These are phyloP conservation scores for Scomber colias DNA, from an alignment of 2,113 vertebrate species.

Conservation along the genomic window DNA sequence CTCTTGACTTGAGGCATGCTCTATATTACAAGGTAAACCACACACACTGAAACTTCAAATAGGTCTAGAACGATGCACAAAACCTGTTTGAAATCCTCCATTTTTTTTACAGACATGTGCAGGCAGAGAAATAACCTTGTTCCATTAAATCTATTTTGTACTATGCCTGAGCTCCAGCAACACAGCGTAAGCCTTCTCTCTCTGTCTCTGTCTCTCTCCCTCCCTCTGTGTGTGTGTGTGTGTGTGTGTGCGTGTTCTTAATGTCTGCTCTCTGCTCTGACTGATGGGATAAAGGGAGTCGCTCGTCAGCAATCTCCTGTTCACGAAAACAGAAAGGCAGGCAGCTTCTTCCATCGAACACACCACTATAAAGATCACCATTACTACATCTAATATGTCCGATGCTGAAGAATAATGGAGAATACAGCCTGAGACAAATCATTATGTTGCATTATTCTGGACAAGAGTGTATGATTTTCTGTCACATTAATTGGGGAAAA, in stretches of 20 bases:
- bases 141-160: slow-evolving; percentile 39
- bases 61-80: neutral
- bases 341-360: slow-evolving; percentile 26
- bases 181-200: slow-evolving; percentile 1
- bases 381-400: too few species aligned
- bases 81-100: slow-evolving; percentile 11
- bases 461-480: too few species aligned
- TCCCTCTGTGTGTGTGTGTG: neutral
- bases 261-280: slow-evolving; percentile 31
- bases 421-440: too few species aligned
- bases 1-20: slow-evolving; percentile 13
- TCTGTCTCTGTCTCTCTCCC: neutral
- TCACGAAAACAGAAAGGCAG: slow-evolving; percentile 40
- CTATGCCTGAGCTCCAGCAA: slow-evolving; percentile 23
- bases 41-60: slow-evolving; percentile 24
- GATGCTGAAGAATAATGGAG: too few species aligned
- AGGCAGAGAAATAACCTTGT: slow-evolving; percentile 18
- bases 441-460: too few species aligned
- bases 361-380: neutral
- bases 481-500: neutral
- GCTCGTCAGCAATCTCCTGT: slow-evolving; percentile 42
- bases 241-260: slow-evolving; percentile 7
- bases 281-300: slow-evolving; percentile 48
- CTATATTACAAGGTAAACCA: slow-evolving; percentile 28
- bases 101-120: neutral